These are phyloP conservation scores for Platorchestia sp. DNA, from an alignment of 1,140 invertebrate genomes.

Conservation along the genomic window DNA sequence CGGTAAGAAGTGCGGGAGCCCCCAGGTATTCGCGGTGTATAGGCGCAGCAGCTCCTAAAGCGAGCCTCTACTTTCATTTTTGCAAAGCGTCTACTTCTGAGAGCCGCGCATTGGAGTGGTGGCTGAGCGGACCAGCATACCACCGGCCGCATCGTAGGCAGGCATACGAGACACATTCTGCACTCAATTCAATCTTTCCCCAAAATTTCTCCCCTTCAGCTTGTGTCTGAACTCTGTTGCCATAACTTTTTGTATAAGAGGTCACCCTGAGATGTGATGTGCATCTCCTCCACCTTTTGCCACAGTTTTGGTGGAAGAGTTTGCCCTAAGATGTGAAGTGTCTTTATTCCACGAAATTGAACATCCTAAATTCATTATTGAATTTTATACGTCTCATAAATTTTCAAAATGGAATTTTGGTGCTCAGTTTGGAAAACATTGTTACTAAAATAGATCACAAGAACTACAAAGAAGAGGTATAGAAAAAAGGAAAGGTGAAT, in stretches of 20 bases:
- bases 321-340: neutral
- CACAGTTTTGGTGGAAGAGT: too few species aligned
- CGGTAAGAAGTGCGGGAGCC: neutral
- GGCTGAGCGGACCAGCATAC: neutral
- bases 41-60: constrained; percentile 8
- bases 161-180: neutral
- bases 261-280: too few species aligned
- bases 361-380: too few species aligned
- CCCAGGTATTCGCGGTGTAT: neutral
- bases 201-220: neutral
- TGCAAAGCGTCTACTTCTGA: neutral
- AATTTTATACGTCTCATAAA: too few species aligned
- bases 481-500: too few species aligned
- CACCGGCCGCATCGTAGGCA: neutral
- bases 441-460: too few species aligned
- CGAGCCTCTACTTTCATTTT: constrained; percentile 46
- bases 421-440: too few species aligned
- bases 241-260: neutral
- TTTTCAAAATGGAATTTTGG: too few species aligned
- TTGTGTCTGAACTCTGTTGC: neutral
- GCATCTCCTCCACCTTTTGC: too few species aligned
- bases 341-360: neutral
- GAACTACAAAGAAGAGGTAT: too few species aligned
- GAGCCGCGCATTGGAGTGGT: neutral
- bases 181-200: neutral